Evolutionary conservation across 2,888 invertebrate species (phyloP), one percentile per base, ranked within the genome.

Genomic region (Patella ulyssiponensis): DNA sequence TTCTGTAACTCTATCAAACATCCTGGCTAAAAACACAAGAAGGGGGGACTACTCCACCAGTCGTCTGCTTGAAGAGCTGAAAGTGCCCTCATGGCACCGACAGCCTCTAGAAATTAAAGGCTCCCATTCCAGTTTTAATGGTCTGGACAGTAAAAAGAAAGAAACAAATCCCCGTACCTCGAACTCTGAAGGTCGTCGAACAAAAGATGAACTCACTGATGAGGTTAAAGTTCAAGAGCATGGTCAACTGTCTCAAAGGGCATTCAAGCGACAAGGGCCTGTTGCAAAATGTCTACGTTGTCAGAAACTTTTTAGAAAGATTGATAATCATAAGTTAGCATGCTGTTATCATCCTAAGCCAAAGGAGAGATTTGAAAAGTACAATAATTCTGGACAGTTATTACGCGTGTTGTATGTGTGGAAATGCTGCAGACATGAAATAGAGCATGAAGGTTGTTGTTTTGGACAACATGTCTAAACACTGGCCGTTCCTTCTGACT

Each of bases 261-360:
- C 79, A n/a, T 33, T 69, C 33, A 82, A 83, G 79, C 81, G 84
- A 69, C 80, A 82, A n/a, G 84, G 83, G 17, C 84, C 87, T 79
- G 88, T 88, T 5, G 84, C 88, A 53, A 89, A 88, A 76, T 90
- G 90, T 79, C 79, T 90, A n/a, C 80, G 90, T 7, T 90, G 90
- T 83, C 88, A 89, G 80, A 87, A 87, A 75, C 79, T 90, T 54
- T 90, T 89, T 77, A 86, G 86, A 9, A 69, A 85, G 20, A 86
- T 85, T 72, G 90, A 90, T 77, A 90, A 90, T 77, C 89, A 90
- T 77, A 88, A 88, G 75, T 84, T 88, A 78, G 86, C 90, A 0
- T 90, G 90, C 80, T 84, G 85, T 53, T 90, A 85, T 80, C 90
- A 90, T 82, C 85, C 87, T 3, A 87, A 89, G 77, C 86, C 84